A percentile compares a stretch with the other conserved stretches of the same genome.
phyloP scores from a whole-genome alignment of 2,888 invertebrate species.

The Pharmacophagus antenor region DNA sequence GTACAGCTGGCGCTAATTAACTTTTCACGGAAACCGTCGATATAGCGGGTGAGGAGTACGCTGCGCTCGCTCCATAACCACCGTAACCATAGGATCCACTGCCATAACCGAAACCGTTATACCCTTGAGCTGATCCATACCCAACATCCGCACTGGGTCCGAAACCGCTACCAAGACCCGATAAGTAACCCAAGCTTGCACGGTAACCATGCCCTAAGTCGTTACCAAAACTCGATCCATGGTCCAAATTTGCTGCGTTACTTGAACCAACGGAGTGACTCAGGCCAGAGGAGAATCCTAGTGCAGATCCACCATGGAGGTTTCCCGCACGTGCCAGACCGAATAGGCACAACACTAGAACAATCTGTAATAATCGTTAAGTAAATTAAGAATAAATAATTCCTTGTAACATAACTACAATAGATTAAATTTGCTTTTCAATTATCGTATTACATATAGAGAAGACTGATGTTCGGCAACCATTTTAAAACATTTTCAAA shows the following conservation, averaged over 20 bases:
- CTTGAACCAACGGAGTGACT: slow-evolving; percentile 40
- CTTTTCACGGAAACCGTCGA: slow-evolving; percentile 55
- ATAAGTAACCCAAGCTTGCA: slow-evolving; percentile 38
- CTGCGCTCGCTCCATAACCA: slow-evolving; percentile 38
- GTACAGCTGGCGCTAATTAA: slow-evolving; percentile 41
- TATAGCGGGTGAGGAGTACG: slow-evolving; percentile 39
- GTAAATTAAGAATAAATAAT: background rate
- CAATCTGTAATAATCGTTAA: slow-evolving; percentile 42
- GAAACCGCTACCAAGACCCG: slow-evolving; percentile 36
- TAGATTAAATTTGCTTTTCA: too few species aligned
- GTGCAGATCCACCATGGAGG: slow-evolving; percentile 43
- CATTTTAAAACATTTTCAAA: too few species aligned
- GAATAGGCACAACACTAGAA: slow-evolving; percentile 50
- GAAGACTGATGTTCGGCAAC: too few species aligned
- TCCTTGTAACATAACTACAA: too few species aligned
- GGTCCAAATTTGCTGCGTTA: slow-evolving; percentile 37
- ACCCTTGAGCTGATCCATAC: slow-evolving; percentile 33
- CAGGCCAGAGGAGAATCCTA: slow-evolving; percentile 38
- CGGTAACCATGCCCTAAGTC: slow-evolving; percentile 37
- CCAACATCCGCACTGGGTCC: slow-evolving; percentile 42
- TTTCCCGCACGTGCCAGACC: slow-evolving; percentile 51
- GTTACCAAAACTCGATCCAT: slow-evolving; percentile 26
- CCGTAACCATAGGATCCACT: slow-evolving; percentile 38
- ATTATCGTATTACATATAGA: too few species aligned
- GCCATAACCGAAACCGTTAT: slow-evolving; percentile 24